phyloP scores from a whole-genome alignment of 2,888 invertebrate genomes.

The Aporophyla lueneburgensis region DNA sequence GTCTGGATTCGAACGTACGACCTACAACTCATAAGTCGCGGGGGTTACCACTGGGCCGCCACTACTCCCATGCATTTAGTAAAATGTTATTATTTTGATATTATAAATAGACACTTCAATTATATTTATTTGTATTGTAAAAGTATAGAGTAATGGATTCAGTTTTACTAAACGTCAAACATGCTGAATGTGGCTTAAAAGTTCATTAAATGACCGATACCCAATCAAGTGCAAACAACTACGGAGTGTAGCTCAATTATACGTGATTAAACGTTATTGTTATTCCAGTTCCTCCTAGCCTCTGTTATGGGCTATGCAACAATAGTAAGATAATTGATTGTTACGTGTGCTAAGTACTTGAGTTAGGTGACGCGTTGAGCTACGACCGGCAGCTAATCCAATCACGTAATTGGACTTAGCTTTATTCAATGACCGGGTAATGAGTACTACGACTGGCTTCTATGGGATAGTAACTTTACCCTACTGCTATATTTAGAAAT shows the following conservation, averaged over 20 bases:
- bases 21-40: too few relatives aligned
- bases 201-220: neutral
- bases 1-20: too few relatives aligned
- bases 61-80: too few relatives aligned
- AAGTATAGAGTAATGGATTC: neutral
- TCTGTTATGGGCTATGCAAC: constrained; percentile 11
- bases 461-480: constrained; percentile 27
- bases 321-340: constrained; percentile 63
- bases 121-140: too few relatives aligned
- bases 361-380: constrained; percentile 73
- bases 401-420: constrained; percentile 88
- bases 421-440: constrained; percentile 86
- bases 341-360: constrained; percentile 62
- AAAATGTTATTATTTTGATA: too few relatives aligned
- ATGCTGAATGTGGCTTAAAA: neutral
- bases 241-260: too few relatives aligned
- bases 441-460: constrained; percentile 72
- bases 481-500: neutral
- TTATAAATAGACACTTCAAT: too few relatives aligned
- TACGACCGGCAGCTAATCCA: constrained; percentile 82
- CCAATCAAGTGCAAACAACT: neutral
- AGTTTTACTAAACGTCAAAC: neutral
- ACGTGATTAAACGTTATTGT: neutral
- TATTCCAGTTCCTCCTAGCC: constrained; percentile 5
- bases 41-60: too few relatives aligned